Conservation (phyloP, 2,797 vertebrate species). For the Semotilus atromaculatus region DNA sequence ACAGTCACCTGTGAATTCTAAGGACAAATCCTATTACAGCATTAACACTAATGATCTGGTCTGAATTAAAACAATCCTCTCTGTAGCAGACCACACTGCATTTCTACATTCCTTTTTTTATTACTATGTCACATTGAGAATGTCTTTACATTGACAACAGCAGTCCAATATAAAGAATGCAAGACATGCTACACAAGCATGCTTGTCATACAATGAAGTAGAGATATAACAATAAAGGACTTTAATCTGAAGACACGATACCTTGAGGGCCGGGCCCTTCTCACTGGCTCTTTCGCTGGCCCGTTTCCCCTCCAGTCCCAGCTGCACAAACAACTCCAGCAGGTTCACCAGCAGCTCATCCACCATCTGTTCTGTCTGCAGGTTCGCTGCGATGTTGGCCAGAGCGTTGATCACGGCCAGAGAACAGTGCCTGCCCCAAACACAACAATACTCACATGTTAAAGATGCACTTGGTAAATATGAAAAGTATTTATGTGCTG, state of each 20-base stretch:
- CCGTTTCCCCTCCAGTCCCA: slow-evolving; percentile 95
- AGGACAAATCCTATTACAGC: background rate
- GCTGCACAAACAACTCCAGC: slow-evolving; percentile 95
- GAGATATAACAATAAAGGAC: background rate
- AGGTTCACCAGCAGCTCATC: slow-evolving; percentile 97
- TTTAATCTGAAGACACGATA: slow-evolving; percentile 54
- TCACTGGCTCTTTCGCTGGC: slow-evolving; percentile 95
- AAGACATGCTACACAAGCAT: background rate
- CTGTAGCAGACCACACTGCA: too few species aligned
- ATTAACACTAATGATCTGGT: background rate
- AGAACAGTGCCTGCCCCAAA: slow-evolving; percentile 88
- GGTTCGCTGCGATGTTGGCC: slow-evolving; percentile 96
- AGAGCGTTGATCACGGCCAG: slow-evolving; percentile 96
- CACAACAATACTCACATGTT: background rate
- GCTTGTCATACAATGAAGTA: background rate
- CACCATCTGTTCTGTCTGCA: slow-evolving; percentile 93
- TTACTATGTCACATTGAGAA: background rate
- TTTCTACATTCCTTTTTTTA: background rate
- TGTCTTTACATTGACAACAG: background rate
- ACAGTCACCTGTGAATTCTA: background rate
- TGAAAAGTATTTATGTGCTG: background rate
- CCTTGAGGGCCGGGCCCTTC: slow-evolving; percentile 95
- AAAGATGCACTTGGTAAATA: background rate
- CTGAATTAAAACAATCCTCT: background rate
- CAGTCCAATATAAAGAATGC: background rate